A percentile compares a stretch with the other conserved stretches of the same genome.
phyloP scores from a whole-genome alignment of 2,113 vertebrate genomes.

The Agapornis roseicollis region DNA sequence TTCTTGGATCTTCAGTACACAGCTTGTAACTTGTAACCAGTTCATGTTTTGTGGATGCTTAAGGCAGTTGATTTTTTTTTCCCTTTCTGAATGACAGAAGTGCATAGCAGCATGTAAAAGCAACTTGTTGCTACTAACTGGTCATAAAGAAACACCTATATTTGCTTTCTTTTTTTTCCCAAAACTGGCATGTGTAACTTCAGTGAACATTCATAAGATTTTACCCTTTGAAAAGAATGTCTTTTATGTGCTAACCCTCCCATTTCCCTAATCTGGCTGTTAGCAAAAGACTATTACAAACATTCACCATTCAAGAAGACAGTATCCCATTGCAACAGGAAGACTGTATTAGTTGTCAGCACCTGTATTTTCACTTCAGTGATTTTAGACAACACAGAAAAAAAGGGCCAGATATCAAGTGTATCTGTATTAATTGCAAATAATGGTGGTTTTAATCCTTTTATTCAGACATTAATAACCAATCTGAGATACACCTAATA shows the following conservation, averaged over 20 bases:
- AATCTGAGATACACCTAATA: neutral
- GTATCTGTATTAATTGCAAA: neutral
- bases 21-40: neutral
- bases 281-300: neutral
- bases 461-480: neutral
- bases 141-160: neutral
- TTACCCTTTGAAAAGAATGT: neutral
- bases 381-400: neutral
- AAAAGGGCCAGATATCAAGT: neutral
- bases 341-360: neutral
- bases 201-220: neutral
- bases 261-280: neutral
- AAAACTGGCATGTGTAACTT: neutral
- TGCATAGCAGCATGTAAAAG: neutral
- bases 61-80: neutral
- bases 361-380: neutral
- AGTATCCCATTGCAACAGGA: neutral
- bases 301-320: neutral
- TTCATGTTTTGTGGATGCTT: neutral
- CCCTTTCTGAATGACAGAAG: neutral
- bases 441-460: neutral
- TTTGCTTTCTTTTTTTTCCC: neutral
- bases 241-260: neutral
- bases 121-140: neutral
- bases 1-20: neutral